A percentile compares a stretch with the other conserved stretches of the same genome.
These are phyloP conservation scores for Streptopelia turtur DNA, from an alignment of 2,797 vertebrate species.

Conservation along the genomic window DNA sequence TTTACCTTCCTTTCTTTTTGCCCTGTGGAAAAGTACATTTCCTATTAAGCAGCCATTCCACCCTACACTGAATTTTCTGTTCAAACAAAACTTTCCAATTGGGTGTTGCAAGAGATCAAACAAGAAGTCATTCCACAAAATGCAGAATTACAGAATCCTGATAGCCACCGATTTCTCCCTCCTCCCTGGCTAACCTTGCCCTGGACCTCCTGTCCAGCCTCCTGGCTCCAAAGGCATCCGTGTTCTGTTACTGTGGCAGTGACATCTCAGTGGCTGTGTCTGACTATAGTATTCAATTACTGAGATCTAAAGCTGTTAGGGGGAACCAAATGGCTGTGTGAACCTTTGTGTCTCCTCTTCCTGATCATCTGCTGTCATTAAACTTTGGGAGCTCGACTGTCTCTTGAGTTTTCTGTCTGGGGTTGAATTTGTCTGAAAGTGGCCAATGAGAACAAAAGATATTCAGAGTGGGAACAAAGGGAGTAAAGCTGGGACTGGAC, in stretches of 20 bases:
- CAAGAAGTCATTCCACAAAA: neutral
- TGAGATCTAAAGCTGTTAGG: neutral
- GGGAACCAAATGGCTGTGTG: neutral
- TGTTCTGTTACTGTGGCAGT: neutral
- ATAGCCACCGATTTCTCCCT: neutral
- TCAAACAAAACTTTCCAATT: neutral
- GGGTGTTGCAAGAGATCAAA: neutral
- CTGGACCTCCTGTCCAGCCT: neutral
- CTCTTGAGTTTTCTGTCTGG: neutral
- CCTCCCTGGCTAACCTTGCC: neutral
- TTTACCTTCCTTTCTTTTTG: neutral
- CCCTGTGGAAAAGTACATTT: neutral
- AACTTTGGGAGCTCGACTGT: neutral
- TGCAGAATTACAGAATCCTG: neutral
- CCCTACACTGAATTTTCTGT: neutral
- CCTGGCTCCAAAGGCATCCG: accelerated
- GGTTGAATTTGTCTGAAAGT: neutral
- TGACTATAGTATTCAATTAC: neutral
- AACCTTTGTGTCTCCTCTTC: neutral
- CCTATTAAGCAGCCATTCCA: neutral
- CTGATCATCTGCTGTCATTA: neutral
- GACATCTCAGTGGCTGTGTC: neutral
- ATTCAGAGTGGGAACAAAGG: neutral
- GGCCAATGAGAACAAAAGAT: neutral
- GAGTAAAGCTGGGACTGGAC: neutral